Evolutionary conservation across 2,888 invertebrate genomes (phyloP).

Genomic region (Drosophila neoperkinsi): DNA sequence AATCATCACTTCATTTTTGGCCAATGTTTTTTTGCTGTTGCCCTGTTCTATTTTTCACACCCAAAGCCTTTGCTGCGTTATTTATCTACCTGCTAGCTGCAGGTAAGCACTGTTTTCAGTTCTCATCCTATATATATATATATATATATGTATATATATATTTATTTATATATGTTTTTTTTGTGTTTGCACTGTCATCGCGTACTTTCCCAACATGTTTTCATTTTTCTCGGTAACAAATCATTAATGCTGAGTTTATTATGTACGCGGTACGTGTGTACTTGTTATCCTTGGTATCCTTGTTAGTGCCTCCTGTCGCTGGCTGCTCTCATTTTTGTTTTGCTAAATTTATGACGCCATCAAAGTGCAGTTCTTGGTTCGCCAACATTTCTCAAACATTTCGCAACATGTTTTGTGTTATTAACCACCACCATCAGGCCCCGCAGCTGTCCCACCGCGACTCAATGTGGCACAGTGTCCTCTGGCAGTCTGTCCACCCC

Average conservation of each 20-base stretch:
- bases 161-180: neutral
- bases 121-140: neutral
- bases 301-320: conserved; percentile 11
- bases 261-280: conserved; percentile 22
- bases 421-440: conserved; percentile 26
- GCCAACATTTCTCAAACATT: conserved; percentile 55
- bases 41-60: conserved; percentile 51
- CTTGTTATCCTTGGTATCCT: conserved; percentile 27
- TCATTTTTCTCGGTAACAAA: conserved; percentile 43
- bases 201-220: conserved; percentile 50
- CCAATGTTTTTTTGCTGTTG: conserved; percentile 7
- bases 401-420: conserved; percentile 71
- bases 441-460: conserved; percentile 34
- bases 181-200: conserved; percentile 31
- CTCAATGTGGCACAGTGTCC: conserved; percentile 10
- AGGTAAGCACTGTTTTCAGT: conserved; percentile 16
- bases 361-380: conserved; percentile 64
- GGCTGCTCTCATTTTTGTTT: conserved; percentile 34
- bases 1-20: neutral
- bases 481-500: conserved; percentile 20
- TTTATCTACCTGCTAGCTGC: conserved; percentile 20
- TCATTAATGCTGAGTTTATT: conserved; percentile 63
- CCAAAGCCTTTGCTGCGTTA: conserved; percentile 6
- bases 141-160: neutral
- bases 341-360: conserved; percentile 71